Evolutionary conservation across 2,113 vertebrate species (phyloP), one percentile per base, ranked within the genome.

Genomic region (Larimichthys polyactis): DNA sequence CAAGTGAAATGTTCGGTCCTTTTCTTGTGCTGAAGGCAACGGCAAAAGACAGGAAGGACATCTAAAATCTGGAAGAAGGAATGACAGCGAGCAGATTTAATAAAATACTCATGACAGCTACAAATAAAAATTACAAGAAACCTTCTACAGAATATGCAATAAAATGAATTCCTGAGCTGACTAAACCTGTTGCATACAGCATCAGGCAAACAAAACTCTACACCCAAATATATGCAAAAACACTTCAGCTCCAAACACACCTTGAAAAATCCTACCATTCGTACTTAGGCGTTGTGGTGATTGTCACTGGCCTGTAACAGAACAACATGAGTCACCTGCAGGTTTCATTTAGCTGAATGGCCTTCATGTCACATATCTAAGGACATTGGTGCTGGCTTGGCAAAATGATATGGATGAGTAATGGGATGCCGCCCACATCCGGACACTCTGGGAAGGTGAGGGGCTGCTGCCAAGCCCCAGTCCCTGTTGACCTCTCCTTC

Each of bases 351-450:
- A 77, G 87, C 91, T 85, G 85, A 86, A 89, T 82, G 91, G 91
- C 92, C 90, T 94, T 93, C 90, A 92, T 90, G 91, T 93, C 90
- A 93, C 85, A 91, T 91, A 89, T 88, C 87, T 90, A 92, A 93
- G 91, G 92, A 91, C 93, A 89, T 59, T 79, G 89, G 79, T 91
- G 93, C 92, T 93, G 85, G 90, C 92, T 92, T 92, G 87, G 92
- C 93, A 91, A 92, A 94, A 92, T 82, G 83, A 94, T 91, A 92
- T 90, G 87, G 87, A 92, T 94, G 92, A 94, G 93, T 93, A 94
- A 94, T 94, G 94, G 91, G 90, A 91, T 91, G 93, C 87, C 71
- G 83, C 78, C 89, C 82, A 89, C 94, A 91, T 94, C 91, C 90
- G 87, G 92, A 92, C 92, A 87, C 87, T 81, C 79, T 72, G 87